Conservation (phyloP, 1,140 invertebrate genomes). For the Helicoverpa zea region DNA sequence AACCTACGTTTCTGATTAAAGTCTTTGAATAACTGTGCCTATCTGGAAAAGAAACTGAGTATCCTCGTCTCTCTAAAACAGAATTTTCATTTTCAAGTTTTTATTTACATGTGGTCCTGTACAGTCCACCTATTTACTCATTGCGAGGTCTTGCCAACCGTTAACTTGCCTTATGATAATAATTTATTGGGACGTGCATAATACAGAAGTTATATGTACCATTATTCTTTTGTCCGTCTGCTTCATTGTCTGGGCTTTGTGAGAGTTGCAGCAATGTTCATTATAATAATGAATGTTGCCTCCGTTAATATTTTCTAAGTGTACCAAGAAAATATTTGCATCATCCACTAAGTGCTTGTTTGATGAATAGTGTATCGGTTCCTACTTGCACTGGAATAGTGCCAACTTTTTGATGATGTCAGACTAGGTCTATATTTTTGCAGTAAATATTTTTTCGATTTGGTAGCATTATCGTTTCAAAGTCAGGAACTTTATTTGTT, state of each 20-base stretch:
- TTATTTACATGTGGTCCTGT: background rate
- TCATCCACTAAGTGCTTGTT: conserved; percentile 32
- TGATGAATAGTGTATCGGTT: conserved; percentile 34
- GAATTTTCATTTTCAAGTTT: background rate
- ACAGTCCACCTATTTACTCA: background rate
- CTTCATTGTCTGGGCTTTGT: conserved; percentile 41
- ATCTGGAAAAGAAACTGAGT: background rate
- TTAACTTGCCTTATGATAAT: conserved; percentile 55
- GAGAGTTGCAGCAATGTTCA: conserved; percentile 30
- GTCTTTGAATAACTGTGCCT: background rate
- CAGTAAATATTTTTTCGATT: conserved; percentile 5
- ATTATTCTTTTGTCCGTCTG: conserved; percentile 44
- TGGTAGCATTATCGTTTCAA: conserved; percentile 10
- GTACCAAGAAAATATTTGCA: conserved; percentile 17
- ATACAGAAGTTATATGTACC: conserved; percentile 36
- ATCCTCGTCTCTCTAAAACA: background rate
- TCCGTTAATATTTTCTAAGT: conserved; percentile 22
- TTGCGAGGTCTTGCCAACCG: conserved; percentile 38
- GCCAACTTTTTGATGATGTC: conserved; percentile 33
- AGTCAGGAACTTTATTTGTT: conserved; percentile 59
- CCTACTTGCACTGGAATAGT: conserved; percentile 28
- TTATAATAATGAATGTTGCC: conserved; percentile 35
- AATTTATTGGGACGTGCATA: conserved; percentile 56
- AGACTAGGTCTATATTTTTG: conserved; percentile 7
- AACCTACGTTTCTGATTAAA: background rate